These are phyloP conservation scores for Calephelis perditalis DNA, from an alignment of 2,888 invertebrate species.

Conservation along the genomic window DNA sequence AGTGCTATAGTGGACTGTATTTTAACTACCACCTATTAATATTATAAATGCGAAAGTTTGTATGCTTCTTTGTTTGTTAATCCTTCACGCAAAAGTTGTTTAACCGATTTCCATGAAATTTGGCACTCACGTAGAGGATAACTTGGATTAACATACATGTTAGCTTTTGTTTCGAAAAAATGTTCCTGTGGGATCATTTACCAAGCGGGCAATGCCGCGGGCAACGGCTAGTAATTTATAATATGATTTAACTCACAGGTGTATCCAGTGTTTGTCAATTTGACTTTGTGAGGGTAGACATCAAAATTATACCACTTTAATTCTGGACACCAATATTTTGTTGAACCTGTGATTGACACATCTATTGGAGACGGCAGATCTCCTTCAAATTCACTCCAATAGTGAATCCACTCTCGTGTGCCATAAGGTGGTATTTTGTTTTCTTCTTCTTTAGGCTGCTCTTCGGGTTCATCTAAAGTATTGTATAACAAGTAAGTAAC, in stretches of 20 bases:
- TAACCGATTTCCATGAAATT: too few species aligned
- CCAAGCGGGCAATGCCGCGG: too few species aligned
- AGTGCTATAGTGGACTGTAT: too few species aligned
- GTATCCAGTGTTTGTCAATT: constrained; percentile 82
- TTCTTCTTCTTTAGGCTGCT: constrained; percentile 31
- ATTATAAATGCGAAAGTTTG: too few species aligned
- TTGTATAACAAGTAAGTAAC: too few species aligned
- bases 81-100: too few species aligned
- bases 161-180: too few species aligned
- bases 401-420: constrained; percentile 54
- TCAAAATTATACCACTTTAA: constrained; percentile 79
- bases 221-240: not conserved
- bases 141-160: too few species aligned
- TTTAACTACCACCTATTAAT: too few species aligned
- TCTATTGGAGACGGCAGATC: constrained; percentile 57
- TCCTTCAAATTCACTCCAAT: constrained; percentile 52
- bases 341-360: constrained; percentile 59
- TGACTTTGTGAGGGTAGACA: constrained; percentile 79
- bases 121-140: too few species aligned
- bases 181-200: too few species aligned
- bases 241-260: constrained; percentile 67
- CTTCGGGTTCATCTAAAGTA: constrained; percentile 39
- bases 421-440: constrained; percentile 43
- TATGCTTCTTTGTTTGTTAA: too few species aligned
- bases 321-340: constrained; percentile 55